Percentiles rank a stretch among this genome's conserved stretches.
Conservation (phyloP, 2,888 invertebrate species). For the Xylota segnis region DNA sequence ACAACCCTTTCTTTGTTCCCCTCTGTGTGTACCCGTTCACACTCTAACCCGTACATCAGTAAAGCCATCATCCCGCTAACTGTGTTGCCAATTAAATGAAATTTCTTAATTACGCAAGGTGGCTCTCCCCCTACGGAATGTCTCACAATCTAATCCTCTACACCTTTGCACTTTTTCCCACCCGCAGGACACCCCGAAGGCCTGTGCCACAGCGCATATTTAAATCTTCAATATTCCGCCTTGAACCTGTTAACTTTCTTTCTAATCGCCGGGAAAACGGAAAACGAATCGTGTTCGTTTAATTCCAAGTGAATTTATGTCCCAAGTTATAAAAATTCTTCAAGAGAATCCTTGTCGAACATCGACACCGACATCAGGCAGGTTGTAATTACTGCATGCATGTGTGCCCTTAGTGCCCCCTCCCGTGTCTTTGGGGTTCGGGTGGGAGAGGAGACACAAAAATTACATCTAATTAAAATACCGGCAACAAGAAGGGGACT, state of each 20-base stretch:
- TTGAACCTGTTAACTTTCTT: conserved; percentile 32
- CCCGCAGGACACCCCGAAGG: conserved; percentile 31
- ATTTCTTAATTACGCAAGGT: conserved; percentile 58
- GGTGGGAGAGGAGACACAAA: conserved; percentile 24
- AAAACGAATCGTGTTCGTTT: conserved; percentile 42
- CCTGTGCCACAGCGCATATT: conserved; percentile 23
- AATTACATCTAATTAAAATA: conserved; percentile 75
- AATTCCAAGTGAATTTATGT: conserved; percentile 67
- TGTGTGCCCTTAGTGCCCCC: conserved; percentile 60
- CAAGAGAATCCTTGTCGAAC: conserved; percentile 69
- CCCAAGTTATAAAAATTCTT: conserved; percentile 67
- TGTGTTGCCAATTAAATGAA: conserved; percentile 66
- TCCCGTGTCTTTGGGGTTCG: conserved; percentile 1
- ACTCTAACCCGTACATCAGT: conserved; percentile 9
- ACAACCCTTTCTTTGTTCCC: neutral
- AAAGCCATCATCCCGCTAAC: conserved; percentile 15
- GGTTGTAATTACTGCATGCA: conserved; percentile 66
- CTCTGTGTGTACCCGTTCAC: neutral
- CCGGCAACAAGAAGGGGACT: conserved; percentile 42
- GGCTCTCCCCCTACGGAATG: conserved; percentile 20
- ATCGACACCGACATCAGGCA: conserved; percentile 56
- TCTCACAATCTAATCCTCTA: neutral
- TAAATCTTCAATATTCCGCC: conserved; percentile 34
- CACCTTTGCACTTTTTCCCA: conserved; percentile 1
- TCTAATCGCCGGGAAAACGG: conserved; percentile 52